phyloP scores from a whole-genome alignment of 2,888 invertebrate species.

The Cataglyphis cursor region DNA sequence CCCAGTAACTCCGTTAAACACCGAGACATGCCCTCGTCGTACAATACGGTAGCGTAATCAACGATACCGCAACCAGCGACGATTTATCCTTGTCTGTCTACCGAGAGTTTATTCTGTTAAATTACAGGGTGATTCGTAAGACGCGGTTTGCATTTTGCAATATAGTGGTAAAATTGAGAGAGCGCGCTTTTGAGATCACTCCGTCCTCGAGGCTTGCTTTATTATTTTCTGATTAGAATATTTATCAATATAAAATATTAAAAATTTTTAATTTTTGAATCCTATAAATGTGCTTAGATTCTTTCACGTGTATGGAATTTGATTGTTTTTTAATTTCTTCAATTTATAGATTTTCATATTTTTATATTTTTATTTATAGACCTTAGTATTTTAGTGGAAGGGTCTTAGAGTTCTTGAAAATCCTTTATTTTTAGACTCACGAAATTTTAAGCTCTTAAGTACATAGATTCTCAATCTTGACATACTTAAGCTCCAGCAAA shows the following conservation, averaged over 20 bases:
- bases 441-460: neutral
- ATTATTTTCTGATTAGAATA: neutral
- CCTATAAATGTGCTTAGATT: neutral
- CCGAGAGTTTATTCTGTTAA: conserved; percentile 25
- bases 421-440: conserved; percentile 35
- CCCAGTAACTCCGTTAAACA: conserved; percentile 54
- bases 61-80: conserved; percentile 52
- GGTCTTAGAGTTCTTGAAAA: neutral
- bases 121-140: conserved; percentile 48
- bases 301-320: neutral
- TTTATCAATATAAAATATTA: neutral
- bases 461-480: conserved; percentile 2
- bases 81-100: conserved; percentile 31
- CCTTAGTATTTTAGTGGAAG: neutral
- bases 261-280: neutral
- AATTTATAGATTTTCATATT: neutral
- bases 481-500: conserved; percentile 12
- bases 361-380: neutral
- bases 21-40: conserved; percentile 39
- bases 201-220: neutral
- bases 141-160: conserved; percentile 7
- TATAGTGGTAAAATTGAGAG: neutral
- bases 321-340: conserved; percentile 6
- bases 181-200: neutral
- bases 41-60: conserved; percentile 37